Conservation (phyloP, 2,888 invertebrate species). For the Cerastoderma edule region DNA sequence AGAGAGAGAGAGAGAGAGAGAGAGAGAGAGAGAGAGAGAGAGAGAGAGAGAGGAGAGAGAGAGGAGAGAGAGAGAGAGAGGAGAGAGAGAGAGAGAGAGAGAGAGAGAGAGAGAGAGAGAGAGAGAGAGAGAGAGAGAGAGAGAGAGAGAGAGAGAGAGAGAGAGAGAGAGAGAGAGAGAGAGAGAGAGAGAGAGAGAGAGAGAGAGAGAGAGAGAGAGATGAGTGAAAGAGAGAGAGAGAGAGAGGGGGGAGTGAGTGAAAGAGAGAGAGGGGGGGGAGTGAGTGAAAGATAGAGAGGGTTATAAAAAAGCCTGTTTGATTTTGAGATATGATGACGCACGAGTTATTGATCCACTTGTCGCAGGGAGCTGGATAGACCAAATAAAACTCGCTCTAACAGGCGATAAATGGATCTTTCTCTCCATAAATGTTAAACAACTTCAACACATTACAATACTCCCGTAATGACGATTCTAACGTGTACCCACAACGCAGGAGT, state of each 20-base stretch:
- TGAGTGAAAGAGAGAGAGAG: background rate
- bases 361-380: too few relatives aligned
- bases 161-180: conserved; percentile 1
- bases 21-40: background rate
- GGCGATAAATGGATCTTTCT: too few relatives aligned
- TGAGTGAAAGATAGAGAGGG: background rate
- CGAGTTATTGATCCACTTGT: conserved; percentile 9
- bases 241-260: background rate
- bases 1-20: background rate
- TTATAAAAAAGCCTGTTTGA: too few relatives aligned
- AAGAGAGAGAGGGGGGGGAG: conserved; percentile 1
- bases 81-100: background rate
- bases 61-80: background rate
- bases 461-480: too few relatives aligned
- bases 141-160: background rate
- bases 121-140: too few relatives aligned
- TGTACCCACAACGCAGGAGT: too few relatives aligned
- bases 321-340: conserved; percentile 7
- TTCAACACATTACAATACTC: too few relatives aligned
- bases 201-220: conserved; percentile 1
- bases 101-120: background rate
- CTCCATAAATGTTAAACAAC: too few relatives aligned
- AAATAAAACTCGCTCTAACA: too few relatives aligned
- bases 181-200: conserved; percentile 1
- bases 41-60: background rate